Evolutionary conservation across 2,113 vertebrate species (phyloP), one percentile per base, ranked within the genome.

Genomic region (Argyrosomus japonicus): DNA sequence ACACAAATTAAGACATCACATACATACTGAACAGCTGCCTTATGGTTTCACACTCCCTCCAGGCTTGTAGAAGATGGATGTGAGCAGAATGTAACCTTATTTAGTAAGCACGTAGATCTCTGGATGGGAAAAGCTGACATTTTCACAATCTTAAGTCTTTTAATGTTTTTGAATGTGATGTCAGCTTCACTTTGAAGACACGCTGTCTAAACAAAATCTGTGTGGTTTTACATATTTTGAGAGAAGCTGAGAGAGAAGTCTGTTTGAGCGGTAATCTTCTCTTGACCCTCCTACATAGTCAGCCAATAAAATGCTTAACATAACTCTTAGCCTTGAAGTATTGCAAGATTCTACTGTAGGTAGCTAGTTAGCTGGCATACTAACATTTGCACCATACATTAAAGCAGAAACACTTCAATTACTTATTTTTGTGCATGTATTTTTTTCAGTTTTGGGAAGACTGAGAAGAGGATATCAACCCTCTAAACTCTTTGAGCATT

Each of bases 11-110:
- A 68, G 60, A 75, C 56, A 83, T 75, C 61, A 75, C 74, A 75
- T 47, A 68, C 68, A 84, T 60, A 75, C 54, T 45, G 64, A 87
- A 73, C 84, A 91, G 84, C 86, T 84, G 77, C 86, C 63, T 67
- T 32, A 63, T 1, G 0, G 23, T 79, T 80, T 82, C 76, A 79
- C 72, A 69, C 71, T 83, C 67, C 80, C 84, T 84, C 51, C 72
- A 68, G 82, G 54, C 75, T 71, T 58, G 63, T 45, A 56, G 56
- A 73, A 84, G 81, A 84, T 81, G 61, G 72, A 89, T 83, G 79
- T 79, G 77, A 84, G 75, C 78, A 79, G 64, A 89, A 80, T 58
- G 27, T 36, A 79, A 69, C 84, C 76, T 84, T 73, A 83, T 78
- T 81, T 72, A 83, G 75, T 73, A 79, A 84, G 47, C 36, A 85